Base-by-base conservation (phyloP, 2,797 vertebrate genomes). In the Oreochromis grahami region DNA sequence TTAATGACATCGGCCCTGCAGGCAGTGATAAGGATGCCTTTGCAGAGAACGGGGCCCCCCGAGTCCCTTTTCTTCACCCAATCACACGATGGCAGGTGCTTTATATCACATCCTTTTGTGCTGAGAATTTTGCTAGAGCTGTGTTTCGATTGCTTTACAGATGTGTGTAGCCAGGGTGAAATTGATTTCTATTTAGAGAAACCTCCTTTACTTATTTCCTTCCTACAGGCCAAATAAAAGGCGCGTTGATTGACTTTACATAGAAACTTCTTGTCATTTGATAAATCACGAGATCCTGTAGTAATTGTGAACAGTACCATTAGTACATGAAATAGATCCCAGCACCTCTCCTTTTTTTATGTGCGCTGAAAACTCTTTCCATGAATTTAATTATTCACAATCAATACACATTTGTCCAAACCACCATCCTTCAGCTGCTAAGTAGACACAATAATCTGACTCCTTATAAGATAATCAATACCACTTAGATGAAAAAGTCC, bases 1-100 rank as follows among this genome's bases (percentile, higher is more conserved):
- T 95, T 95, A 94, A 95, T 93, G 85, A 82, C 79, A 70, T 88
- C 7, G 34, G 89, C 90, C 92, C 93, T 96, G 93, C 87, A 91
- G 92, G 86, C 88, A 36, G 74, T 89, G 94, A 96, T 95, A 95
- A 95, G 92, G 90, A 84, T 3, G 83, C 82, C 91, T 88, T 72
- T 79, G 60, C 85, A 87, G 88, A 91, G 88, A 82, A 90, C 10
- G 50, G 76, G 32, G 63, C 81, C 91, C 89, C 82, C 86, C 76
- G 76, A 84, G 84, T 81, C 81, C 80, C 76, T 78, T 90, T 88
- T 89, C 82, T 90, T 87, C 80, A 86, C 51, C 91, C 86, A 94
- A 85, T 94, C 92, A 92, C 84, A 81, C 84, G 77, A 93, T 87
- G 91, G 89, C 93, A 94, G 92, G 85, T 88, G 88, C 89, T 91